Base-by-base conservation (phyloP, 1,140 invertebrate genomes). In the Cephus cinctus region DNA sequence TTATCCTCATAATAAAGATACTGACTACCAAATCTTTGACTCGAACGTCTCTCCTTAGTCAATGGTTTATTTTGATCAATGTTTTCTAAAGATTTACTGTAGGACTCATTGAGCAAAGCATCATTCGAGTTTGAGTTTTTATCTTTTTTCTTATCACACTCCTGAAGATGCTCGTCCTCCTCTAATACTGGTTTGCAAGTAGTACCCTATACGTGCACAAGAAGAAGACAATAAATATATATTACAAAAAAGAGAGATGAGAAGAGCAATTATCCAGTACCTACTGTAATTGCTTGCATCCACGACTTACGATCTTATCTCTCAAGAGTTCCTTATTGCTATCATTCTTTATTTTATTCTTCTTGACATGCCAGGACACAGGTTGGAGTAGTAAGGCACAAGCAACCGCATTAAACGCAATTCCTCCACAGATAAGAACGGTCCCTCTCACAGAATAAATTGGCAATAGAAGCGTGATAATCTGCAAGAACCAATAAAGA, bases 1-100 rank as follows among this genome's bases (percentile, higher is more conserved):
- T 85, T 79, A 57, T 86, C 83, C 54, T 84, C 81, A 59, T 85
- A 84, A 54, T 81, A 83, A 18, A 86, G 70, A 65, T 85, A 85
- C 59, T 86, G 84, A 65, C 83, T 85, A 44, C 65, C 64, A 42
- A 69, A 69, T 39, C 53, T 53, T 27, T 45, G 46, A 15, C 22
- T n/a, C 15, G 23, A 14, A 5, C 34, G 34, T 15, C 19, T 36
- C 11, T 36, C 34, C 2, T 8, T 15, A 18, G 34, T 8, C 15
- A 36, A 36, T 36, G 14, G 14, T 8, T 45, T 19, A 36, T 44
- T 34, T 49, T 30, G 52, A 21, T 23, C 22, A 14, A 59, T 48
- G 35, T 53, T 57, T 6, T 63, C 60, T 43, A 57, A 47, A 14
- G 57, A 63, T n/a, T 54, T 57, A n/a, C 45, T 54, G 4, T 42